Base-by-base conservation (phyloP, 37 sponge, comb jelly and placozoan genomes). In the Mnemiopsis leidyi region DNA sequence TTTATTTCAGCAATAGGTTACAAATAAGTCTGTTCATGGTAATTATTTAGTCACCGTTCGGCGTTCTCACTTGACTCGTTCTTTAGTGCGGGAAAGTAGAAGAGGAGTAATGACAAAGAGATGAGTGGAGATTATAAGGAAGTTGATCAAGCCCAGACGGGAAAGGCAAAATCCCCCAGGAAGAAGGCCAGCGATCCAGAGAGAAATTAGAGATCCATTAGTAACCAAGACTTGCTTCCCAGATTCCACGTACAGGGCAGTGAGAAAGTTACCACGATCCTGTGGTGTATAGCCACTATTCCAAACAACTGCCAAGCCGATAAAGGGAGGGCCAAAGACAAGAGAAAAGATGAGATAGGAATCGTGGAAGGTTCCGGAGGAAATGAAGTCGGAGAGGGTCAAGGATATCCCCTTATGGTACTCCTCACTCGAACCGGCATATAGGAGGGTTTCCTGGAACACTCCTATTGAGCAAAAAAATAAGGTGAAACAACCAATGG, bases 361-460 rank as follows among this genome's bases (percentile, higher is more conserved):
- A 18, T 71, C 75, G n/a, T 23, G 5, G 75, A 71, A 71, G 25
- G 30, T 5, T 2, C 3, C 3, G 75, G 30, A 71, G 75, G 21
- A 18, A 25, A 71, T 3, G 75, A 71, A 71, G 30, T n/a, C 25
- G 30, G 75, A 71, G 30, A 71, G 75, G 75, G 75, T 29, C 75
- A 5, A 29, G 75, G 75, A 28, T 25, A 71, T 25, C 3, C 75
- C 75, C 25, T 5, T 28, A 5, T 28, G 30, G 75, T 71, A 71
- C 30, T 71, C 75, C 75, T 23, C 21, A 3, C 75, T 71, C 3
- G 30, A 29, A 3, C 75, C 75, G 3, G 75, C 25, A 28, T 71
- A 71, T 3, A 71, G 75, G 3, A 71, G 75, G n/a, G 75, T 71
- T 2, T 71, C 75, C 30, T 71, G 75, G 30, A 71, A 71, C 30